phyloP scores from a whole-genome alignment of 2,888 invertebrate genomes.

The Dicroscelio sp. region DNA sequence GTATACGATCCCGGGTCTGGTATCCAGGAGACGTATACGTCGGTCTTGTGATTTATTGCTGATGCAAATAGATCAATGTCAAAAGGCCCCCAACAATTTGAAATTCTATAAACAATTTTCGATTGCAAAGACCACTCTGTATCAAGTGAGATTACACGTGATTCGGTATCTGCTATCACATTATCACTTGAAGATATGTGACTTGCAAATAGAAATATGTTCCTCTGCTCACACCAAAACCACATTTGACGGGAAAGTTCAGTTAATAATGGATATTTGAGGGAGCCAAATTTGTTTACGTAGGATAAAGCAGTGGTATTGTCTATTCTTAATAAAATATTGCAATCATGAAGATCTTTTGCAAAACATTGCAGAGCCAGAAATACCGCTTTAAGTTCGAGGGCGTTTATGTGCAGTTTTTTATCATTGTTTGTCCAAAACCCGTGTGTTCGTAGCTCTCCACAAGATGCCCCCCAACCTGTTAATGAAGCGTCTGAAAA shows the following conservation, averaged over 20 bases:
- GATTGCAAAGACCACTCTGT: slow-evolving; percentile 73
- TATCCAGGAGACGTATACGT: slow-evolving; percentile 67
- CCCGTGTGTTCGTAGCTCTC: slow-evolving; percentile 14
- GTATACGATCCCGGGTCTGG: slow-evolving; percentile 64
- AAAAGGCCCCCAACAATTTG: slow-evolving; percentile 34
- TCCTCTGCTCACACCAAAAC: slow-evolving; percentile 55
- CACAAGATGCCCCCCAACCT: slow-evolving; percentile 56
- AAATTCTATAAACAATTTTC: not conserved
- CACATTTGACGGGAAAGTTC: not conserved
- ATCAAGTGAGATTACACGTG: slow-evolving; percentile 70
- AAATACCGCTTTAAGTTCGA: slow-evolving; percentile 54
- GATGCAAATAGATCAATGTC: not conserved
- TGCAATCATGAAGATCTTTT: not conserved
- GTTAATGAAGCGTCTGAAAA: slow-evolving; percentile 57
- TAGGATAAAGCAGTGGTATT: slow-evolving; percentile 53
- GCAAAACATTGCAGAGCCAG: slow-evolving; percentile 19
- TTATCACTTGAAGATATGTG: slow-evolving; percentile 88
- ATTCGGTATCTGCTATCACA: slow-evolving; percentile 76
- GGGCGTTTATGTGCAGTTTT: slow-evolving; percentile 37
- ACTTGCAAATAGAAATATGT: slow-evolving; percentile 85
- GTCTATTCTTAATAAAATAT: slow-evolving; percentile 59
- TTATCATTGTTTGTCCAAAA: slow-evolving; percentile 52
- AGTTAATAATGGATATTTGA: not conserved
- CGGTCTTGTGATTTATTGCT: not conserved
- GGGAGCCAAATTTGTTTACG: slow-evolving; percentile 16